These are phyloP conservation scores for Leucozona laternaria DNA, from an alignment of 2,888 invertebrate species.

Conservation along the genomic window DNA sequence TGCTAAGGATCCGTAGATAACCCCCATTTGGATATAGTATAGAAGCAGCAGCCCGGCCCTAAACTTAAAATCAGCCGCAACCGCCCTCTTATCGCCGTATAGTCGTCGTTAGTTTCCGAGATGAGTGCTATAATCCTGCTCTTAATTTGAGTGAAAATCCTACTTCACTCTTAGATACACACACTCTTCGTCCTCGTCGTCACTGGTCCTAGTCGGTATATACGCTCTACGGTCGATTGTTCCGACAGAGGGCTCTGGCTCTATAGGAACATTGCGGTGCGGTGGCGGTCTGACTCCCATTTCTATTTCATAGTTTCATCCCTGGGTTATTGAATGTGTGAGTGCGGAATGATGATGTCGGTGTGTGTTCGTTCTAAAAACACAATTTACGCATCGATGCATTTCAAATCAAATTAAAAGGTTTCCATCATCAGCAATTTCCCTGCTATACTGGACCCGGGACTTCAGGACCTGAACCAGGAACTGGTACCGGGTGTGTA, in stretches of 20 bases:
- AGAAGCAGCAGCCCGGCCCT: slow-evolving; percentile 15
- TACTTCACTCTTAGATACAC: slow-evolving; percentile 53
- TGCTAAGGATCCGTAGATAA: background rate
- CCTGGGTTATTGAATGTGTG: background rate
- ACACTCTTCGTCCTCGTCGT: background rate
- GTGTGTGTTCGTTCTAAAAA: slow-evolving; percentile 45
- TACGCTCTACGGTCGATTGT: background rate
- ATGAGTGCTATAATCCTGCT: slow-evolving; percentile 73
- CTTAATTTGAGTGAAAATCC: slow-evolving; percentile 74
- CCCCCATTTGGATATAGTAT: background rate
- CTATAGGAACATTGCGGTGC: background rate
- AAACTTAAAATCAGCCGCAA: slow-evolving; percentile 33
- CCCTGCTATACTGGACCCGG: slow-evolving; percentile 4
- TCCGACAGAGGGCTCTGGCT: slow-evolving; percentile 8
- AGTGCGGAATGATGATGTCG: background rate
- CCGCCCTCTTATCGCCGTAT: slow-evolving; percentile 26
- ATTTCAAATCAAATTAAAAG: slow-evolving; percentile 71
- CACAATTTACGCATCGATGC: slow-evolving; percentile 72
- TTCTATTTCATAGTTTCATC: slow-evolving; percentile 1
- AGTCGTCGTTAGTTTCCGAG: slow-evolving; percentile 54
- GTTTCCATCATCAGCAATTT: slow-evolving; percentile 58
- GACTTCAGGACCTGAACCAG: background rate
- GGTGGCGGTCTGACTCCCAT: slow-evolving; percentile 19
- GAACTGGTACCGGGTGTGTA: background rate
- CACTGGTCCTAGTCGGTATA: too few relatives aligned